Conservation (phyloP, 1,140 invertebrate species). For the Anoplophora glabripennis region DNA sequence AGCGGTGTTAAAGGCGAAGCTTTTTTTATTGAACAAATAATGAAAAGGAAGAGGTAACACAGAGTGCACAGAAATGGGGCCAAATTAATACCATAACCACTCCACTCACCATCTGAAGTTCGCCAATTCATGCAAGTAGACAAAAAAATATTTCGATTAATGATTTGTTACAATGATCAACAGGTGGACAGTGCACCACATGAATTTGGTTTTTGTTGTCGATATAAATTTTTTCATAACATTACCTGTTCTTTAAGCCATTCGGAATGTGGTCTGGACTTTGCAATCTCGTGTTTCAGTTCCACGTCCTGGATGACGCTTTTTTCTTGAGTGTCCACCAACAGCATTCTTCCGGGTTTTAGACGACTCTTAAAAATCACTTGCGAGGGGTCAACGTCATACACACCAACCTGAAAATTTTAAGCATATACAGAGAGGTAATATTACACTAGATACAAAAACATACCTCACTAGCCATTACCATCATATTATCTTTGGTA, state of each 20-base stretch:
- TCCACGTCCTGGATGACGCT: conserved; percentile 92
- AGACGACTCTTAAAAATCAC: conserved; percentile 94
- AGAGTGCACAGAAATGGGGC: background rate
- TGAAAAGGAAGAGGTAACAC: background rate
- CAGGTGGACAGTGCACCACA: background rate
- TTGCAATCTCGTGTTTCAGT: conserved; percentile 84
- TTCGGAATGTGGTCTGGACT: conserved; percentile 79
- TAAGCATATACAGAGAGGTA: background rate
- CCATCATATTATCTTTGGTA: conserved; percentile 92
- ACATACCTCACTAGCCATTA: conserved; percentile 93
- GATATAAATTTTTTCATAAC: background rate
- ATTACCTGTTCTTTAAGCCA: conserved; percentile 90
- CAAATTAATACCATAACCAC: conserved; percentile 16
- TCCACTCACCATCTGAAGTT: conserved; percentile 45
- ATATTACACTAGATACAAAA: conserved; percentile 5
- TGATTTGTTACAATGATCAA: background rate
- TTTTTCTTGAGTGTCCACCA: conserved; percentile 92
- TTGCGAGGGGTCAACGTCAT: conserved; percentile 86
- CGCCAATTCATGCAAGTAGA: conserved; percentile 39
- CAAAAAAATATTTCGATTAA: conserved; percentile 7
- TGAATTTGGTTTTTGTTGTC: background rate
- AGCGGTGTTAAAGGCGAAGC: conserved; percentile 1
- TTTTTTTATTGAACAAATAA: conserved; percentile 6
- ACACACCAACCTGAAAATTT: conserved; percentile 76
- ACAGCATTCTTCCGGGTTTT: conserved; percentile 95